Conservation (phyloP, 2,888 invertebrate species). For the Dolichomitus sp. region DNA sequence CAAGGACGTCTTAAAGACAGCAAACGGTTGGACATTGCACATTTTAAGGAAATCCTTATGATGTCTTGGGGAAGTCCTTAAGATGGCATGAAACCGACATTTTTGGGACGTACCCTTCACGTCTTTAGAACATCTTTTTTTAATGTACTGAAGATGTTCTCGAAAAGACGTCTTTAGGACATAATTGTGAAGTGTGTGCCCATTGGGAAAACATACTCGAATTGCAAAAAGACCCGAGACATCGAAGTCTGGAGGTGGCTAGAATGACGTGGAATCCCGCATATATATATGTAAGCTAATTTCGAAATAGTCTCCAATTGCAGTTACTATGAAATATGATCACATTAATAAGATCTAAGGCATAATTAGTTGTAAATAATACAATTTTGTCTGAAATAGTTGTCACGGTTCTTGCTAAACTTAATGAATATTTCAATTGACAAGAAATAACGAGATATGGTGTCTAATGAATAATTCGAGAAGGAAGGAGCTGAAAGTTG, state of each 20-base stretch:
- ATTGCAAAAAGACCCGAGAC: too few species aligned
- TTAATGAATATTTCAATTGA: not conserved
- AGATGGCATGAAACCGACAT: not conserved
- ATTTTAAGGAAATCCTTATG: not conserved
- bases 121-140: not conserved
- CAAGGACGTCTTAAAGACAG: not conserved
- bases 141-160: not conserved
- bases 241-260: too few species aligned
- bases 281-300: too few species aligned
- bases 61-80: not conserved
- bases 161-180: not conserved
- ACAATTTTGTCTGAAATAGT: not conserved
- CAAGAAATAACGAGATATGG: not conserved
- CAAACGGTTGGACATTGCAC: not conserved
- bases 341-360: too few species aligned
- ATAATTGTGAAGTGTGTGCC: not conserved
- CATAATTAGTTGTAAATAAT: not conserved
- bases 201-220: too few species aligned
- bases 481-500: constrained; percentile 4
- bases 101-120: not conserved
- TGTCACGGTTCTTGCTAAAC: not conserved
- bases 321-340: too few species aligned
- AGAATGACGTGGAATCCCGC: too few species aligned
- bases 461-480: constrained; percentile 22
- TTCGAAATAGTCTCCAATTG: too few species aligned